These are phyloP conservation scores for Echinops telfairi DNA, from an alignment of 2,113 vertebrate species.

Conservation along the genomic window DNA sequence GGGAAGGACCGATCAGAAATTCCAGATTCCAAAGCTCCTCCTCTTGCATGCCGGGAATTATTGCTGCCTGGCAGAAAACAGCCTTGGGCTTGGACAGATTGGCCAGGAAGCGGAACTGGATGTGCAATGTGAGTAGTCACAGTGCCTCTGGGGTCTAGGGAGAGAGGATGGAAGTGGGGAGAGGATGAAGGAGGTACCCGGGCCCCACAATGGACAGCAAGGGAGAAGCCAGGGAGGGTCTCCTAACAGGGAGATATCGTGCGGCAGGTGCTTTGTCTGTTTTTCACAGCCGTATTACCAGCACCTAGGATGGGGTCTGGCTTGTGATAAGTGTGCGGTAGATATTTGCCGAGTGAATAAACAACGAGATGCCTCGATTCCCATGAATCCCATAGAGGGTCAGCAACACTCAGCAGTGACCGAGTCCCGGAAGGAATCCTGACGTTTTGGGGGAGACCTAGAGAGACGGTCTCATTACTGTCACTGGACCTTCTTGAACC, in stretches of 20 bases:
- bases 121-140: slow-evolving; percentile 71
- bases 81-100: slow-evolving; percentile 81
- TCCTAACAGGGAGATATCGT: background rate
- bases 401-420: background rate
- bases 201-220: no score
- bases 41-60: slow-evolving; percentile 87
- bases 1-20: background rate
- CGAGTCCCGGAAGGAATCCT: background rate
- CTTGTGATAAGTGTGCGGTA: background rate
- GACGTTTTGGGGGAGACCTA: background rate
- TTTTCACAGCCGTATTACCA: background rate
- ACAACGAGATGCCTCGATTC: background rate
- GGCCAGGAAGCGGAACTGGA: slow-evolving; percentile 42
- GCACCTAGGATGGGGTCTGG: background rate
- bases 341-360: slow-evolving; percentile 59
- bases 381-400: background rate
- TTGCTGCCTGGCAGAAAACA: slow-evolving; percentile 90
- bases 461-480: no score
- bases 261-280: background rate
- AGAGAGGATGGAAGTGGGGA: background rate
- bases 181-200: background rate
- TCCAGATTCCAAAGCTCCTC: slow-evolving; percentile 83
- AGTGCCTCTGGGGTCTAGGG: background rate
- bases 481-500: background rate
- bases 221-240: background rate